A percentile compares a stretch with the other conserved stretches of the same genome.
Evolutionary conservation across 2,888 invertebrate genomes (phyloP).

Genomic region (Dolomedes plantarius): DNA sequence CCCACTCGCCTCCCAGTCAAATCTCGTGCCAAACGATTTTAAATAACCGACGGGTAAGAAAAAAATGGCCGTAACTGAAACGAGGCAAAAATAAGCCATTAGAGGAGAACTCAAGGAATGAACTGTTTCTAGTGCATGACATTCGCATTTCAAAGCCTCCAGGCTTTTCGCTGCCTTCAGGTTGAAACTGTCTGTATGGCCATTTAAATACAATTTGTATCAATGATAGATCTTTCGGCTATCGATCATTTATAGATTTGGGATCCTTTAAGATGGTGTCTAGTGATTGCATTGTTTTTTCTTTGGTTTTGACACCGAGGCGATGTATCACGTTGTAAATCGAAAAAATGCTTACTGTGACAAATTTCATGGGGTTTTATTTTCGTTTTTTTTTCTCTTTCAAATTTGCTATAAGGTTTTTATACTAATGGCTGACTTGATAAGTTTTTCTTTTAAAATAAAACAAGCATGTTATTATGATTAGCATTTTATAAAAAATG

Average conservation of each 20-base stretch:
- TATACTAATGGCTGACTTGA: too few species aligned
- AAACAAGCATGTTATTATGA: too few species aligned
- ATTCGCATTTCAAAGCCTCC: not conserved
- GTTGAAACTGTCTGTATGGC: not conserved
- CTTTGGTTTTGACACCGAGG: too few species aligned
- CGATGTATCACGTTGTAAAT: too few species aligned
- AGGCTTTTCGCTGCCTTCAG: not conserved
- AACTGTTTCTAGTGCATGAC: conserved; percentile 26
- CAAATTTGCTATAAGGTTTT: too few species aligned
- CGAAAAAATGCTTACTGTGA: too few species aligned
- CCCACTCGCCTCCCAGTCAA: not conserved
- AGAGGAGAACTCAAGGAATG: not conserved
- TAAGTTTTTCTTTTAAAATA: too few species aligned
- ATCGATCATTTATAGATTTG: not conserved
- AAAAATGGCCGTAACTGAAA: not conserved
- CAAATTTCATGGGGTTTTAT: too few species aligned
- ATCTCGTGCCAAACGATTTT: not conserved
- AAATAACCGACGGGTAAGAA: not conserved
- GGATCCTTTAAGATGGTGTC: not conserved
- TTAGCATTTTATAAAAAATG: too few species aligned
- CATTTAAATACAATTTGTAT: not conserved
- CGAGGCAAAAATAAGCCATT: not conserved
- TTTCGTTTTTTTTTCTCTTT: too few species aligned
- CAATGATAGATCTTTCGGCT: not conserved
- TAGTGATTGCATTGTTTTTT: not conserved